Evolutionary conservation across 1,140 invertebrate species (phyloP), one percentile per base, ranked within the genome.

Genomic region (Drosophila erecta): DNA sequence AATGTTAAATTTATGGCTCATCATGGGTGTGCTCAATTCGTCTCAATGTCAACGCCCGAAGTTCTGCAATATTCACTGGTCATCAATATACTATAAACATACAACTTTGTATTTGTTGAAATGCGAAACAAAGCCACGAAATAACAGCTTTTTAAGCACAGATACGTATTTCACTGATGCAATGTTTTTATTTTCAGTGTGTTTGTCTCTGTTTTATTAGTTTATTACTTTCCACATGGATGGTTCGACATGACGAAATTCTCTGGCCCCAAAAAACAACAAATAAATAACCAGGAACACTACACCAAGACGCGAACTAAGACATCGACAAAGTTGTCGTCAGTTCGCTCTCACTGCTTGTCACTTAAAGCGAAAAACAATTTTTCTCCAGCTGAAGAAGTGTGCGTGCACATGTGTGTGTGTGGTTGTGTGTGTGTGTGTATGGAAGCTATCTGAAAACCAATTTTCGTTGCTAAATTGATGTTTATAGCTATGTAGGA

Each of bases 401-500:
- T 47, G 43, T 33, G 22, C 61, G 67, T 76, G 40, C 54, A 17
- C 27, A 30, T 30, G 30, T 30, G 30, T 10, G 10, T 5, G 37
- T 14, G 14, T 38, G 12, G 12, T 11, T 35, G 33, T 12, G 35
- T 61, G 43, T 59, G 58, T 53, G 54, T 64, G 41, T 49, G 49
- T 59, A 54, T 43, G 57, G 53, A 40, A 72, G 79, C 83, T 89
- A 87, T 87, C 83, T 89, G 86, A 87, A 87, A 87, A 87, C 83
- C 84, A 87, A 87, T 87, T 87, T 87, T 87, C 84, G 83, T 70
- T 79, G 76, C 84, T 87, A 87, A 87, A 87, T 87, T 87, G 83
- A 87, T 87, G 83, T 87, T 87, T 87, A 87, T 87, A 87, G 83
- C 83, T 79, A 87, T 89, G 84, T 76, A 76, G 61, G 62, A 81